A percentile compares a stretch with the other conserved stretches of the same genome.
Evolutionary conservation across 2,113 vertebrate species (phyloP).

Genomic region (Lates calcarifer): DNA sequence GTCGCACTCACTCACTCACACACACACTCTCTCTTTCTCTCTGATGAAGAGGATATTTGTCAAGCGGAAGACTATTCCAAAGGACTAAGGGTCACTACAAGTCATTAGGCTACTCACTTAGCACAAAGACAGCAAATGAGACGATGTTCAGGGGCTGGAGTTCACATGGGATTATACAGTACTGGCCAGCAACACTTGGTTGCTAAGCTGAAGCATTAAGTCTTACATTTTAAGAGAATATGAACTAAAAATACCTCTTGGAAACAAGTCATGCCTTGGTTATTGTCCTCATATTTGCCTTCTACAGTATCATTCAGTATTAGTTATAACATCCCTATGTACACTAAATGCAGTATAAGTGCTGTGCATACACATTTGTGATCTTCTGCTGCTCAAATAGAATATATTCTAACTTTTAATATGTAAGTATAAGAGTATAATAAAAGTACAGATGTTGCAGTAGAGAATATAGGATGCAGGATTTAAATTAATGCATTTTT

Average conservation of each 20-base stretch:
- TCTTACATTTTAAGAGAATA: conserved; percentile 2
- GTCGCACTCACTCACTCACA: background rate
- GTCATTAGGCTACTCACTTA: conserved; percentile 30
- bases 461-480: conserved; percentile 54
- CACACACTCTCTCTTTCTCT: background rate
- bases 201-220: conserved; percentile 2
- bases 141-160: conserved; percentile 22
- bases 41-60: conserved; percentile 41
- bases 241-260: background rate
- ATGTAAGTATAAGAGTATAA: conserved; percentile 42
- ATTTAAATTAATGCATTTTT: conserved; percentile 77
- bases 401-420: conserved; percentile 28
- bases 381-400: conserved; percentile 15
- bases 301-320: conserved; percentile 4
- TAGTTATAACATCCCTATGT: background rate
- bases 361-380: conserved; percentile 7
- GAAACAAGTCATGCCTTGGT: conserved; percentile 16
- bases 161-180: conserved; percentile 54
- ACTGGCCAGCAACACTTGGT: conserved; percentile 43
- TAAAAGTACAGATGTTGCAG: conserved; percentile 56
- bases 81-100: conserved; percentile 34
- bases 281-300: background rate
- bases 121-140: conserved; percentile 52
- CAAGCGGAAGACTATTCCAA: conserved; percentile 34
- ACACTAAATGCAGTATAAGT: conserved; percentile 19